A percentile compares a stretch with the other conserved stretches of the same genome.
These are phyloP conservation scores for Columba livia DNA, from an alignment of 2,113 vertebrate species.

Conservation along the genomic window DNA sequence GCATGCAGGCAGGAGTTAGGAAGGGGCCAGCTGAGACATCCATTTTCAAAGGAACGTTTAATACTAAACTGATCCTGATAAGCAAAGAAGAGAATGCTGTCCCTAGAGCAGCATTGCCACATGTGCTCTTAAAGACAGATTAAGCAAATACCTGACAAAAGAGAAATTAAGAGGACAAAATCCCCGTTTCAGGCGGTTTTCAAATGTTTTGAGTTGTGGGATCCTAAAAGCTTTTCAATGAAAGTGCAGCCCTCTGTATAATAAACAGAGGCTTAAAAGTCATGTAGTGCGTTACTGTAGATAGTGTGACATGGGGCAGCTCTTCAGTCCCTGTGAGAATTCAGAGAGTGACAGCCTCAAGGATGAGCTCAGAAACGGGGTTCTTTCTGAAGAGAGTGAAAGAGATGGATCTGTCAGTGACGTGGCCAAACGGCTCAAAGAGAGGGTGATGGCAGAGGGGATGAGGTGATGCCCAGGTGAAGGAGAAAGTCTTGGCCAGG, in stretches of 20 bases:
- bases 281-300: neutral
- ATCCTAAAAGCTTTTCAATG: neutral
- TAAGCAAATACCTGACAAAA: neutral
- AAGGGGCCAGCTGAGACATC: neutral
- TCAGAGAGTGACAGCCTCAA: neutral
- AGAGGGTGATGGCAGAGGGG: neutral
- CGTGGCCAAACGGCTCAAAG: neutral
- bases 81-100: neutral
- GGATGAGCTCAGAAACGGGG: neutral
- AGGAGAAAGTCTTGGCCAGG: neutral
- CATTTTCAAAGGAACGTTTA: neutral
- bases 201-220: neutral
- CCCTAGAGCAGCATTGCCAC: neutral
- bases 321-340: neutral
- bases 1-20: neutral
- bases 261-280: neutral
- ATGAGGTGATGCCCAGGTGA: neutral
- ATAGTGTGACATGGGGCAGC: neutral
- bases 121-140: neutral
- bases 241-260: neutral
- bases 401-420: neutral
- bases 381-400: neutral
- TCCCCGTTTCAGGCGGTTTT: neutral
- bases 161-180: neutral
- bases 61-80: neutral